Evolutionary conservation across 1,140 invertebrate species (phyloP).

Genomic region (Pectinophora gossypiella): DNA sequence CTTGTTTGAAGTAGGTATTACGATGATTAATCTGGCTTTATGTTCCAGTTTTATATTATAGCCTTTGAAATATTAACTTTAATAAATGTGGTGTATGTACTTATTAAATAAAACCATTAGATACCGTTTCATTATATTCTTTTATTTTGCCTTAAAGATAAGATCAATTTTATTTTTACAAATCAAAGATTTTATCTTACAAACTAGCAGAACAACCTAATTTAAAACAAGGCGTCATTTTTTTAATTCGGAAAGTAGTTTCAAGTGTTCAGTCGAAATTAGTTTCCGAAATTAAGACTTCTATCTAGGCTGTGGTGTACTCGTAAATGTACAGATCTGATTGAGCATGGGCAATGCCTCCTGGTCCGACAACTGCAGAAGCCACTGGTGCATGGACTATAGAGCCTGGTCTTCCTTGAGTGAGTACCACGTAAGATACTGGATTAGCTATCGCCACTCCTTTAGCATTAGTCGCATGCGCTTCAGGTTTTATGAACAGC

Average conservation of each 20-base stretch:
- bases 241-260: slow-evolving; percentile 48
- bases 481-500: slow-evolving; percentile 78
- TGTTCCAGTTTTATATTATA: too few species aligned
- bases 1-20: too few species aligned
- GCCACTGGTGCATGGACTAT: slow-evolving; percentile 80
- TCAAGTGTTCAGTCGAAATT: slow-evolving; percentile 52
- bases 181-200: too few species aligned
- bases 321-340: slow-evolving; percentile 77
- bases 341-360: slow-evolving; percentile 82
- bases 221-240: too few species aligned
- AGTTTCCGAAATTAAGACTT: slow-evolving; percentile 30
- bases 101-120: too few species aligned
- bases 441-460: slow-evolving; percentile 81
- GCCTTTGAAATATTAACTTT: too few species aligned
- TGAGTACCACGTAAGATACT: slow-evolving; percentile 76
- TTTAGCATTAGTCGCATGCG: slow-evolving; percentile 77
- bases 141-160: too few species aligned
- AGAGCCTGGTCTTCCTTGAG: slow-evolving; percentile 66
- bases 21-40: too few species aligned
- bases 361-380: slow-evolving; percentile 82
- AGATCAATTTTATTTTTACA: too few species aligned
- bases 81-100: too few species aligned
- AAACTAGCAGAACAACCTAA: too few species aligned
- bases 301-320: slow-evolving; percentile 18
- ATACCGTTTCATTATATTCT: too few species aligned